A percentile compares a stretch with the other conserved stretches of the same genome.
These are phyloP conservation scores for Mirza zaza DNA, from an alignment of 2,113 vertebrate genomes.

Conservation along the genomic window DNA sequence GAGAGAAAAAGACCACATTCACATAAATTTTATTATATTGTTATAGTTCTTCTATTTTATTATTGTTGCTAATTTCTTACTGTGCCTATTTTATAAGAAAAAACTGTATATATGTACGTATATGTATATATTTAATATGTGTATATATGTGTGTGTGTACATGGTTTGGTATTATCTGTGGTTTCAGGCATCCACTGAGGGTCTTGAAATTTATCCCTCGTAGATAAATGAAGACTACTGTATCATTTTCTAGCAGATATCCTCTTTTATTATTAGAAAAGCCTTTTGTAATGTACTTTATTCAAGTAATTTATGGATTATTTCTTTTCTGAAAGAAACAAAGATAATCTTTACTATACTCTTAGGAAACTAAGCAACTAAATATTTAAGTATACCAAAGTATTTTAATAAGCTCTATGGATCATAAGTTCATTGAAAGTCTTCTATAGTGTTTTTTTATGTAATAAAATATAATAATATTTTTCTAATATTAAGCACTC, in stretches of 20 bases:
- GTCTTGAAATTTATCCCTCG: background rate
- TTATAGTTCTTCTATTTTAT: background rate
- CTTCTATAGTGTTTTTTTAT: constrained; percentile 37
- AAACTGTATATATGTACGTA: background rate
- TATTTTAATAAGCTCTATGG: constrained; percentile 36
- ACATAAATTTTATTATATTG: background rate
- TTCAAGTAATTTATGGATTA: constrained; percentile 1
- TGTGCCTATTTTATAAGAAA: background rate
- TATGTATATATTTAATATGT: background rate
- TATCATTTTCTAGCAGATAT: background rate
- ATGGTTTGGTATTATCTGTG: background rate
- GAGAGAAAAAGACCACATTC: background rate
- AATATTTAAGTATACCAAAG: constrained; percentile 6
- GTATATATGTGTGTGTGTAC: too few species aligned
- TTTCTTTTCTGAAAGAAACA: constrained; percentile 43
- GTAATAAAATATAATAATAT: background rate
- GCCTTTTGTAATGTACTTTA: constrained; percentile 16
- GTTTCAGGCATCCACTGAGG: background rate
- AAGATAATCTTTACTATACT: constrained; percentile 20
- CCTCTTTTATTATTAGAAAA: constrained; percentile 40
- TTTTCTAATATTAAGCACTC: background rate
- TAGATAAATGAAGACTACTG: background rate
- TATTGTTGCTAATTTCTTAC: background rate
- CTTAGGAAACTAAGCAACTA: constrained; percentile 30
- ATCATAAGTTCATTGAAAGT: constrained; percentile 19